Evolutionary conservation across 1,140 invertebrate genomes (phyloP).

Genomic region (Ceratosolen solmsi): DNA sequence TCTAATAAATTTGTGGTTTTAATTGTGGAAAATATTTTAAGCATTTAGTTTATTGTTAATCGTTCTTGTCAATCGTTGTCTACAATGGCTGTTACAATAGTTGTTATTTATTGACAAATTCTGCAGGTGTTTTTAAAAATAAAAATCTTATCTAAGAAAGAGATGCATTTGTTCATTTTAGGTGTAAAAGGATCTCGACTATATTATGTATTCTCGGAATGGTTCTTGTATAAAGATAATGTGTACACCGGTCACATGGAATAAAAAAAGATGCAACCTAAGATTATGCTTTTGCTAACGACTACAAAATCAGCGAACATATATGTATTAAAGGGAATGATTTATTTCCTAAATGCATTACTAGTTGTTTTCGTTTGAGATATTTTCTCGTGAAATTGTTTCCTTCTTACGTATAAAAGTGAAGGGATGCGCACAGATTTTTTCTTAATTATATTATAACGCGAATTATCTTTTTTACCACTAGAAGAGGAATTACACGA

Average conservation of each 20-base stretch:
- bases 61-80: background rate
- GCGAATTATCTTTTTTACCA: constrained; percentile 33
- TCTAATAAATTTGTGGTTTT: background rate
- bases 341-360: constrained; percentile 50
- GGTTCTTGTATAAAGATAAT: background rate
- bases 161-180: background rate
- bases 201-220: background rate
- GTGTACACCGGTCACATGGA: background rate
- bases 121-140: too few species aligned
- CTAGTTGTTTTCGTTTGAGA: background rate
- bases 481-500: constrained; percentile 15
- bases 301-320: background rate
- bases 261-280: constrained; percentile 1
- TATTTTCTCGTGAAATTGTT: constrained; percentile 32
- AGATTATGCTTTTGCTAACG: constrained; percentile 33
- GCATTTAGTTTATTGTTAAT: background rate
- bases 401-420: constrained; percentile 14
- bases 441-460: constrained; percentile 47
- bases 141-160: too few species aligned
- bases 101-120: too few species aligned
- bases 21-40: background rate
- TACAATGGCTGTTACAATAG: too few species aligned
- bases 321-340: constrained; percentile 28
- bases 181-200: background rate
- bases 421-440: background rate